Evolutionary conservation across 2,888 invertebrate genomes (phyloP), one percentile per base, ranked within the genome.

Genomic region (Siphlonurus alternatus): DNA sequence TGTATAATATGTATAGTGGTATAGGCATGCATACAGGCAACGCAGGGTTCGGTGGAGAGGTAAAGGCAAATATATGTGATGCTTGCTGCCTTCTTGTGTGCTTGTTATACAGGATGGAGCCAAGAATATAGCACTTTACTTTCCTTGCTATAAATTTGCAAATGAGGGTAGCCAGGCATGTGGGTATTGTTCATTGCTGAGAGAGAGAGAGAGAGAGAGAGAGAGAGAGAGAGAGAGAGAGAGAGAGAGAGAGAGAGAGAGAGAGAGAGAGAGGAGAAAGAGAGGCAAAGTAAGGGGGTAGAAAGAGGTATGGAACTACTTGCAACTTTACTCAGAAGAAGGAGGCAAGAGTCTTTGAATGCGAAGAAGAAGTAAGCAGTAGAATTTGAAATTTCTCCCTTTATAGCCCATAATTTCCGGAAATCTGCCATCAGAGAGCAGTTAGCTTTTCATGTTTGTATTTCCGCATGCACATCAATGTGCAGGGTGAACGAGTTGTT

Each of bases 351-450:
- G 38, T 38, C 38, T 38, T 38, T 38, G 62, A 19, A n/a, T 23
- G 20, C 22, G 64, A 19, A 23, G 25, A 23, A 51, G 38, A 60
- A 25, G 65, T 53, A 62, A 61, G 65, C 53, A 64, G 51, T 63
- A 64, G 66, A 66, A 66, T 66, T 62, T 60, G 59, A 64, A 66
- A 65, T 66, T 65, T 61, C 63, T 63, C 63, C 62, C 63, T 67
- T 67, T 67, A 67, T 66, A 62, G 66, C 66, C 67, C 67, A 67
- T 67, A 67, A 67, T 67, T 67, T 63, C 67, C 66, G 66, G 66
- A 66, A 67, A 67, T 67, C 67, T 67, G 67, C 67, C 67, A 66
- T 67, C 66, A 65, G 67, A 67, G 67, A 61, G 67, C 66, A 66
- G 67, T 66, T 66, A 66, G 66, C 59, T 61, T 22, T 56, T 62